phyloP scores from a whole-genome alignment of 2,797 vertebrate species.

The Chelmon rostratus region DNA sequence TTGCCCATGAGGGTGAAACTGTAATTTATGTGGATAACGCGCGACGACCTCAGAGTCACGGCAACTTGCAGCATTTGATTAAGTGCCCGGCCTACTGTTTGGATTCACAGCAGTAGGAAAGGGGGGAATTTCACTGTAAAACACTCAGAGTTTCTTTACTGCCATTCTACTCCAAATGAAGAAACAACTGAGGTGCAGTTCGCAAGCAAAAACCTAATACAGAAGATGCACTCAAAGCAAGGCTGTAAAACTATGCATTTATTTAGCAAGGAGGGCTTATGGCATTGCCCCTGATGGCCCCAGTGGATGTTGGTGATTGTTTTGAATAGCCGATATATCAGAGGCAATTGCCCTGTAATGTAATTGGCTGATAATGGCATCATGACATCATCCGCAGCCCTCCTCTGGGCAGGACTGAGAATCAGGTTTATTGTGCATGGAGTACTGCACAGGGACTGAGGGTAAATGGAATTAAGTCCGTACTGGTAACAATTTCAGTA shows the following conservation, averaged over 20 bases:
- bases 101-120: slow-evolving; percentile 38
- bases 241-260: slow-evolving; percentile 55
- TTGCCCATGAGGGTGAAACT: slow-evolving; percentile 47
- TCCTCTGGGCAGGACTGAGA: slow-evolving; percentile 51
- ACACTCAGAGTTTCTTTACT: slow-evolving; percentile 34
- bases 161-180: slow-evolving; percentile 5
- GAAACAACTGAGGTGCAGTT: slow-evolving; percentile 10
- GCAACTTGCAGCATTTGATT: slow-evolving; percentile 53
- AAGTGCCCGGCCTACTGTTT: slow-evolving; percentile 45
- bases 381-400: slow-evolving; percentile 76
- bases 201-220: slow-evolving; percentile 17
- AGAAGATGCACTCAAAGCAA: slow-evolving; percentile 46
- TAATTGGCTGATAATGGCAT: slow-evolving; percentile 80
- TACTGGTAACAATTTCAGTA: slow-evolving; percentile 67
- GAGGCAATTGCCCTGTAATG: slow-evolving; percentile 79
- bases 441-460: slow-evolving; percentile 55
- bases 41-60: slow-evolving; percentile 35
- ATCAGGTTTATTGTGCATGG: slow-evolving; percentile 60
- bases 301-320: slow-evolving; percentile 74
- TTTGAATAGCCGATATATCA: slow-evolving; percentile 80
- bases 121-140: slow-evolving; percentile 29
- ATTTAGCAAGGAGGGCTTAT: slow-evolving; percentile 47
- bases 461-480: slow-evolving; percentile 70
- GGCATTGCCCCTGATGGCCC: slow-evolving; percentile 54
- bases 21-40: slow-evolving; percentile 65